Conservation (phyloP, 1,140 invertebrate genomes). For the Drosophila hydei region DNA sequence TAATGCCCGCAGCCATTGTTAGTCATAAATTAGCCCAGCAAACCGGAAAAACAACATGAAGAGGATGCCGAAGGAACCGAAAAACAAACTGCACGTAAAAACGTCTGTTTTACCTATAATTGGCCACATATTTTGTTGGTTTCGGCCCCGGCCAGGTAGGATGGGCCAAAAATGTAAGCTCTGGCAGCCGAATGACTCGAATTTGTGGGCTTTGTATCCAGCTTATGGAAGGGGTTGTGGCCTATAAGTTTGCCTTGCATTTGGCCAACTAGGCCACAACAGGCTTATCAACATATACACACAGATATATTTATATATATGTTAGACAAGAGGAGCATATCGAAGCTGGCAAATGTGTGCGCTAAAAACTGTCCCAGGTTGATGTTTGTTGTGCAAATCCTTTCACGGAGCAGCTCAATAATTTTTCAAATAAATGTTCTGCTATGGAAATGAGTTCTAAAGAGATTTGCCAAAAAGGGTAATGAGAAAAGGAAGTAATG, state of each 20-base stretch:
- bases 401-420: slow-evolving; percentile 45
- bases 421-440: slow-evolving; percentile 43
- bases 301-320: neutral
- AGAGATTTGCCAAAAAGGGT: slow-evolving; percentile 26
- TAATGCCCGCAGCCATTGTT: slow-evolving; percentile 47
- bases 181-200: slow-evolving; percentile 27
- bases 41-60: slow-evolving; percentile 18
- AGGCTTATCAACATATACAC: slow-evolving; percentile 46
- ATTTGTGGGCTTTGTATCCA: slow-evolving; percentile 7
- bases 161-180: slow-evolving; percentile 48
- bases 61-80: slow-evolving; percentile 2
- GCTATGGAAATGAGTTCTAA: slow-evolving; percentile 61
- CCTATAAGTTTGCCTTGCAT: slow-evolving; percentile 22
- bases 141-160: slow-evolving; percentile 49
- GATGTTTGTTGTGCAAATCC: slow-evolving; percentile 75
- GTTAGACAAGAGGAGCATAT: slow-evolving; percentile 32
- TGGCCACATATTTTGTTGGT: slow-evolving; percentile 79
- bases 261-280: slow-evolving; percentile 46
- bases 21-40: slow-evolving; percentile 70
- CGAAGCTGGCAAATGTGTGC: slow-evolving; percentile 38
- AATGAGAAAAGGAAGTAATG: slow-evolving; percentile 15
- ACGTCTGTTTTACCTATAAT: slow-evolving; percentile 81
- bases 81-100: slow-evolving; percentile 68
- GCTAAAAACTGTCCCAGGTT: slow-evolving; percentile 57
- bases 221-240: neutral